These are phyloP conservation scores for Natrix natrix DNA, from an alignment of 2,797 vertebrate species.

Conservation along the genomic window DNA sequence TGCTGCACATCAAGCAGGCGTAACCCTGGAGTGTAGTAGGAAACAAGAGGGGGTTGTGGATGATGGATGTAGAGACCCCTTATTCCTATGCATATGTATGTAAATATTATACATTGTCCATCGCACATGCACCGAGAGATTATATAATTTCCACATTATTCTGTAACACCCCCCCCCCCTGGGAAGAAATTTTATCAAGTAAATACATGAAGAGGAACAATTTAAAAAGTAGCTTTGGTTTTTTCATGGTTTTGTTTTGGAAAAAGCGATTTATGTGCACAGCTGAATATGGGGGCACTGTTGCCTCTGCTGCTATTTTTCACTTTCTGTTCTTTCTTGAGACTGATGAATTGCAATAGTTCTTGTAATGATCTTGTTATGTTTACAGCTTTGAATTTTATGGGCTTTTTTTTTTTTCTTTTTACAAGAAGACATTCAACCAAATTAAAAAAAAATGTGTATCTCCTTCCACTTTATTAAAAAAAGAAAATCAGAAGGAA, in stretches of 20 bases:
- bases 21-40: not conserved
- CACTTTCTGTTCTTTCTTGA: not conserved
- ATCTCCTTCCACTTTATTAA: conserved; percentile 43
- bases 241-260: conserved; percentile 1
- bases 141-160: not conserved
- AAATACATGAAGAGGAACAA: not conserved
- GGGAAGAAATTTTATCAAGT: not conserved
- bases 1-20: not conserved
- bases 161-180: not conserved
- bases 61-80: not conserved
- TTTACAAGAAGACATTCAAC: conserved; percentile 30
- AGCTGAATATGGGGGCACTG: not conserved
- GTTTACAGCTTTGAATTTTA: conserved; percentile 21
- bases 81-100: not conserved
- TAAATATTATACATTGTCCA: not conserved
- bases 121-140: not conserved
- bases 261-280: not conserved
- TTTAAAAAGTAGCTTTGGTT: not conserved
- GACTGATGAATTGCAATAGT: conserved; percentile 36
- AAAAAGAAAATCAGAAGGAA: conserved; percentile 42
- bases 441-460: conserved; percentile 45
- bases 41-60: not conserved
- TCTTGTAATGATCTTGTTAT: conserved; percentile 25
- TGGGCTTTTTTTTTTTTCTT: conserved; percentile 48
- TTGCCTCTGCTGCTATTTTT: not conserved